Evolutionary conservation across 53 echinoderm and acorn worm species (phyloP).

Genomic region (Antedon mediterranea): DNA sequence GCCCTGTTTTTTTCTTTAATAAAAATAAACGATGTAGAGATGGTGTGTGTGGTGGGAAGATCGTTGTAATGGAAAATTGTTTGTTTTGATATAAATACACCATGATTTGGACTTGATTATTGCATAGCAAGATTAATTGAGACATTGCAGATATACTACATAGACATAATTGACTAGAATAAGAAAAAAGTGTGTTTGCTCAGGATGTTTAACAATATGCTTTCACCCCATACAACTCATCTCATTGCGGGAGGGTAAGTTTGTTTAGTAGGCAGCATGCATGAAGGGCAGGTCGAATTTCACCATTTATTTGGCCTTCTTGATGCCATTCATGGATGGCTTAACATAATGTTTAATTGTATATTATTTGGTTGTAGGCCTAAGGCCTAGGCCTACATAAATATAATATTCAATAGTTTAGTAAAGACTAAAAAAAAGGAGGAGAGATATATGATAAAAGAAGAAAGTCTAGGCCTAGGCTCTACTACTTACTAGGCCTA

Average conservation of each 20-base stretch:
- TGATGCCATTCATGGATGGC: too few relatives aligned
- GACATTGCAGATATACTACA: not conserved
- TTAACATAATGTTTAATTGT: too few relatives aligned
- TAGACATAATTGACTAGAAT: not conserved
- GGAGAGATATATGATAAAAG: too few relatives aligned
- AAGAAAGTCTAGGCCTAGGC: too few relatives aligned
- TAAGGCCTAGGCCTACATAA: too few relatives aligned
- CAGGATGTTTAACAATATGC: slow-evolving; percentile 60
- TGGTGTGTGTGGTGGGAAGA: not conserved
- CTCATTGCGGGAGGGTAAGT: slow-evolving; percentile 98
- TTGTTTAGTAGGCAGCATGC: not conserved
- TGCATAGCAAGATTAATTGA: not conserved
- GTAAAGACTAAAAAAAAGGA: too few relatives aligned
- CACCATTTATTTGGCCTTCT: too few relatives aligned
- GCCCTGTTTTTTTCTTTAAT: not conserved
- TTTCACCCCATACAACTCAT: slow-evolving; percentile 90
- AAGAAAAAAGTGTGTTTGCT: not conserved
- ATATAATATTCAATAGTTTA: too few relatives aligned
- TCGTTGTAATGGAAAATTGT: not conserved
- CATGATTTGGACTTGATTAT: not conserved
- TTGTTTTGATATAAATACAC: not conserved
- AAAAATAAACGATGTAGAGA: not conserved
- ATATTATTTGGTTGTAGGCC: too few relatives aligned
- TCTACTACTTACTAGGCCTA: too few relatives aligned
- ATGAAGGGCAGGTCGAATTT: too few relatives aligned